Evolutionary conservation across 2,797 vertebrate species (phyloP).

Genomic region (Argyrosomus regius): DNA sequence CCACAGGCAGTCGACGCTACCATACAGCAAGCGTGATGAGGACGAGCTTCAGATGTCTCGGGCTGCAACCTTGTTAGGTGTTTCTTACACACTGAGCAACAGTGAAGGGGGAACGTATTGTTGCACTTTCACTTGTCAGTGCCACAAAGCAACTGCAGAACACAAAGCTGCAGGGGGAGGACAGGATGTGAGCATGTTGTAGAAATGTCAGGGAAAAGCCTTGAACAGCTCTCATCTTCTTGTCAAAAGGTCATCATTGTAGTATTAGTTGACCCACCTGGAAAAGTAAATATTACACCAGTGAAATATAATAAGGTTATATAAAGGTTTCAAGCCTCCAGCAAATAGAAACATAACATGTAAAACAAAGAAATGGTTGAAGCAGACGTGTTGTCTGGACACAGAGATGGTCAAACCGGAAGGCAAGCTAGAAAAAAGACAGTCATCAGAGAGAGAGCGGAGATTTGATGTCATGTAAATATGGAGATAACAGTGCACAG

Average conservation of each 20-base stretch:
- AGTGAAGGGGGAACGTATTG: not conserved
- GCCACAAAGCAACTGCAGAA: constrained; percentile 4
- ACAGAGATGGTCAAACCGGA: too few relatives aligned
- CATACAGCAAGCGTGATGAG: constrained; percentile 3
- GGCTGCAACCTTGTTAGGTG: not conserved
- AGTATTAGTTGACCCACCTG: not conserved
- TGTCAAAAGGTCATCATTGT: constrained; percentile 2
- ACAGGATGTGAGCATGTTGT: not conserved
- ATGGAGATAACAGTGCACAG: not conserved
- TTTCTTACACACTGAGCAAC: constrained; percentile 3
- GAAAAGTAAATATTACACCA: not conserved
- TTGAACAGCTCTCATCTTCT: not conserved
- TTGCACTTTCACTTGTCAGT: constrained; percentile 11
- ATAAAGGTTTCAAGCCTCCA: not conserved
- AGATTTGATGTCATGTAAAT: not conserved
- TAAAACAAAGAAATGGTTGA: not conserved
- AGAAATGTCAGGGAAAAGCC: not conserved
- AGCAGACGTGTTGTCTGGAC: not conserved
- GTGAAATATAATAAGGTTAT: not conserved
- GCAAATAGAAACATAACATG: not conserved
- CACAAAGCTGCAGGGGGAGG: not conserved
- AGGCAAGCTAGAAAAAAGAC: not conserved
- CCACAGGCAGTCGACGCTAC: constrained; percentile 5
- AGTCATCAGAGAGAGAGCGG: not conserved
- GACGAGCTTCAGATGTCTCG: constrained; percentile 1